phyloP scores from a whole-genome alignment of 2,797 vertebrate genomes.

The Limnodromus scolopaceus region DNA sequence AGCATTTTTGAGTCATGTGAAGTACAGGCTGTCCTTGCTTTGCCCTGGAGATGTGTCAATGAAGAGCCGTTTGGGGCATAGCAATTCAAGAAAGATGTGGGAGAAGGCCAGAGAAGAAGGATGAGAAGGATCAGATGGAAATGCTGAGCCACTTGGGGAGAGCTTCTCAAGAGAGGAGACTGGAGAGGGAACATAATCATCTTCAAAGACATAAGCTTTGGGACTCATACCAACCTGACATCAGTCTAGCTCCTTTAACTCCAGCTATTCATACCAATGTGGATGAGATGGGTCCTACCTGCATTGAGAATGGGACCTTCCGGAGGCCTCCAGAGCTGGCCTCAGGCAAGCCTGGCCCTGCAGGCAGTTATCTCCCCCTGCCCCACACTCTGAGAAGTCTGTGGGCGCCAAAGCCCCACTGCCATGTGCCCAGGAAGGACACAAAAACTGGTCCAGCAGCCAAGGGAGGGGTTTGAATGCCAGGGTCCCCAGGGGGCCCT shows the following conservation, averaged over 20 bases:
- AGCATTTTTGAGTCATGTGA: fast-evolving
- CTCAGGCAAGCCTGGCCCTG: background rate
- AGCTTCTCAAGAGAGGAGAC: background rate
- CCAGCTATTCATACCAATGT: fast-evolving
- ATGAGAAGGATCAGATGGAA: background rate
- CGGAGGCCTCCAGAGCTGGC: background rate
- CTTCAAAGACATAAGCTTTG: background rate
- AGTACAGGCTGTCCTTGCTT: background rate
- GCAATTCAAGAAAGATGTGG: no score
- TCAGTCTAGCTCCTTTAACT: background rate
- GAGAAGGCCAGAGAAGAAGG: background rate
- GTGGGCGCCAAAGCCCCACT: background rate
- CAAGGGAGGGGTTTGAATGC: background rate
- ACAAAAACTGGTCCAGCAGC: background rate
- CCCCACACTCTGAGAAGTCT: background rate
- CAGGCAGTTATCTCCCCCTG: background rate
- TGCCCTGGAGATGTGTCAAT: background rate
- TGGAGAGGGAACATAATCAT: background rate
- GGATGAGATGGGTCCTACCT: background rate
- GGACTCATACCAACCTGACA: background rate
- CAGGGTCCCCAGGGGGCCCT: background rate
- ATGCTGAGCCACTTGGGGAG: background rate
- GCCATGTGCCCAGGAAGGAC: background rate
- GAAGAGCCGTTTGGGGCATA: background rate
- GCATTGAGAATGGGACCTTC: fast-evolving